Base-by-base conservation (phyloP, 1,140 invertebrate species). In the Laupala kohalensis region DNA sequence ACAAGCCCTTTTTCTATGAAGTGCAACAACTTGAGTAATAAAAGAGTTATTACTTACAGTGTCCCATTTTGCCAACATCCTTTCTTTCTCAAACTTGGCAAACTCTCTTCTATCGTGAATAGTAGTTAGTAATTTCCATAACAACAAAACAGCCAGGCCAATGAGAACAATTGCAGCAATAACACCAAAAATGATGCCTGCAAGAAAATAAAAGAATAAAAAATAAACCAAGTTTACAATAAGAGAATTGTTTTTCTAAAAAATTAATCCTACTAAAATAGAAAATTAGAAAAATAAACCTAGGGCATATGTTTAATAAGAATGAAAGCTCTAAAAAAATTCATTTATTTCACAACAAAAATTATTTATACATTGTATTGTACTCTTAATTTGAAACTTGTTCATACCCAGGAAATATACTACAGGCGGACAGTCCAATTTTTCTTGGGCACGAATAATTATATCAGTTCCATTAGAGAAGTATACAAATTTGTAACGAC, bases 61-160 rank as follows among this genome's bases (percentile, higher is more conserved):
- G 79, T 97, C 93, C 96, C 96, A 99, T 79, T 94, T 93, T 67
- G 96, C 93, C 83, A 92, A 93, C 85, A 93, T 90, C 74, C 93
- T 86, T 80, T 99, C 96, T 78, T 97, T 96, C 80, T 98, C 94
- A 81, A 99, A 99, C 76, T 92, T 91, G 12, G 96, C 97, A 81
- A 96, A 98, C 81, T 99, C 97, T 73, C 94, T 83, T 69, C 94
- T 86, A 80, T 99, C 97, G 77, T 98, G 95, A 73, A 99, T 93
- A 25, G 93, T 95, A 4, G 96, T 98, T 0, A 96, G 84, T 71
- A 98, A 84, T 83, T 99, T 99, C 97, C 97, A 99, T 68, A 98
- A 86, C 70, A 98, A 83, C 15, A 99, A 82, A 28, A 98, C 83
- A 24, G 95, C 88, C 63, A 98, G 80, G 6, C 96, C 96, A 74